A percentile compares a stretch with the other conserved stretches of the same genome.
These are phyloP conservation scores for Emydocephalus ijimae DNA, from an alignment of 2,113 vertebrate species.

Conservation along the genomic window DNA sequence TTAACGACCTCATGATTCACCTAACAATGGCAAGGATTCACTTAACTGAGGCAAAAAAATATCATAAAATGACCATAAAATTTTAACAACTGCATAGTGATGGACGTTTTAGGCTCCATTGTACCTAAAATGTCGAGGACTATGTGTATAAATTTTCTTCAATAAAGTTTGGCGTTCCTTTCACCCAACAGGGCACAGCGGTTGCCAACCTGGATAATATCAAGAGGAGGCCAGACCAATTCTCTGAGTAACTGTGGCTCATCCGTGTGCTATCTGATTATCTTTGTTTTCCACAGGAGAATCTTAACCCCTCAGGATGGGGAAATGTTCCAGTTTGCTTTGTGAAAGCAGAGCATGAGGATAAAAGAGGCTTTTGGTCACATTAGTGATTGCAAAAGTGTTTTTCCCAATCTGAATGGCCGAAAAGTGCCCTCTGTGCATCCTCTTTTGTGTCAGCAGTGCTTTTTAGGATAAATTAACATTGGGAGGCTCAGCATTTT, in stretches of 20 bases:
- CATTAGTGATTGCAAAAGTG: background rate
- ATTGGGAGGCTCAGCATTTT: background rate
- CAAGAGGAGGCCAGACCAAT: background rate
- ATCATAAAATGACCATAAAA: background rate
- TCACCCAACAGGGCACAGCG: background rate
- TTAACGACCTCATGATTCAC: background rate
- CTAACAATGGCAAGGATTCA: background rate
- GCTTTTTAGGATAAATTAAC: background rate
- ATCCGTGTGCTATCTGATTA: background rate
- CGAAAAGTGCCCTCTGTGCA: background rate
- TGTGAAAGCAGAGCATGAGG: background rate
- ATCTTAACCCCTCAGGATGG: background rate
- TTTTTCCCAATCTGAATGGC: background rate
- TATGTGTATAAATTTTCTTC: background rate
- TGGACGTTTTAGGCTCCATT: background rate
- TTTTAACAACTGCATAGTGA: background rate
- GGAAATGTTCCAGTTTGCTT: background rate
- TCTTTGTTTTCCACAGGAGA: background rate
- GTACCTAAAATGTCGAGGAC: background rate
- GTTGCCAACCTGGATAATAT: background rate
- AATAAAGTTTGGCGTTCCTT: background rate
- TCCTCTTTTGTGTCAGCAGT: background rate
- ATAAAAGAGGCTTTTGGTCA: background rate
- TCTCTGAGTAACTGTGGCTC: background rate
- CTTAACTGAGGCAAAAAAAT: background rate